Evolutionary conservation across 2,113 vertebrate genomes (phyloP).

Genomic region (Danio rerio): DNA sequence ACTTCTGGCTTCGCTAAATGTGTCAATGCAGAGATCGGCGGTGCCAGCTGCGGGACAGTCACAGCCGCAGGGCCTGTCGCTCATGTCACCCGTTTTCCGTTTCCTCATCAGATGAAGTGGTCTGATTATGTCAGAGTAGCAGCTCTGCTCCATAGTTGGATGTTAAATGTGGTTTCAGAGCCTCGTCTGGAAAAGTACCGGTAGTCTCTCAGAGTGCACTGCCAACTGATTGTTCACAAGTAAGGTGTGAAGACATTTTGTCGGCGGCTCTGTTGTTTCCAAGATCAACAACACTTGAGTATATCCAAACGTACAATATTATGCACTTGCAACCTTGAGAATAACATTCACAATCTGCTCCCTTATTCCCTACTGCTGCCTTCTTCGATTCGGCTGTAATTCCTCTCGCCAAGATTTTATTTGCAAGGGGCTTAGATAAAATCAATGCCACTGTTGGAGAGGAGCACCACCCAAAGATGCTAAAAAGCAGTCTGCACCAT

Average conservation of each 20-base stretch:
- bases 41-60: slow-evolving; percentile 66
- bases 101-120: slow-evolving; percentile 18
- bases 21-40: slow-evolving; percentile 59
- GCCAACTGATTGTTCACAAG: slow-evolving; percentile 39
- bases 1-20: slow-evolving; percentile 67
- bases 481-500: neutral
- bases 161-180: slow-evolving; percentile 17
- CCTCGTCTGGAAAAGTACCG: neutral
- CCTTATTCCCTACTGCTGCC: neutral
- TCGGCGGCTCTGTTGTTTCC: neutral
- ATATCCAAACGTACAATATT: slow-evolving; percentile 16
- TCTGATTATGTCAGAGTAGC: slow-evolving; percentile 43
- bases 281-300: slow-evolving; percentile 35
- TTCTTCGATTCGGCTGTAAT: neutral
- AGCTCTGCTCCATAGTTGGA: slow-evolving; percentile 17
- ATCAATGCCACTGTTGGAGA: neutral
- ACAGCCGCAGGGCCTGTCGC: slow-evolving; percentile 55
- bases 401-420: neutral
- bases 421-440: slow-evolving; percentile 7
- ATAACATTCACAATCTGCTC: slow-evolving; percentile 26
- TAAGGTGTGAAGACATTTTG: slow-evolving; percentile 32
- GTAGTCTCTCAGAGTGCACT: neutral
- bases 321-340: slow-evolving; percentile 3
- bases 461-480: neutral
- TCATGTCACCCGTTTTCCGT: neutral